Conservation (phyloP, 2,888 invertebrate genomes). For the Catocala fraxini region DNA sequence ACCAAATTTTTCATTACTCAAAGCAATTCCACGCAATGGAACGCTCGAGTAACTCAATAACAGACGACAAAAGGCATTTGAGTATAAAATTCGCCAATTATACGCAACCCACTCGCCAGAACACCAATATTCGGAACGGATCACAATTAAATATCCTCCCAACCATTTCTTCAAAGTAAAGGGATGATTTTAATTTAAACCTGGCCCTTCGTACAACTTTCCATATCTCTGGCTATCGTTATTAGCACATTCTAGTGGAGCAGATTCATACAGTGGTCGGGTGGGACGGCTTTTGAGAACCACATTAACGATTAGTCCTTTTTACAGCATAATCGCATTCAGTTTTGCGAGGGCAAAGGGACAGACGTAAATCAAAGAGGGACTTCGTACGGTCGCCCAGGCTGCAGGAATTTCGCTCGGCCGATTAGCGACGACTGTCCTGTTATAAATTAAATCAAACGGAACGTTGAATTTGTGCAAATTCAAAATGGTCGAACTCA, state of each 20-base stretch:
- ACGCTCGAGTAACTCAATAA: conserved; percentile 70
- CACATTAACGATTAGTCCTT: conserved; percentile 65
- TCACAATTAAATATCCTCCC: conserved; percentile 78
- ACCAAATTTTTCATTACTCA: conserved; percentile 63
- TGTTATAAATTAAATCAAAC: conserved; percentile 59
- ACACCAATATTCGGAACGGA: conserved; percentile 70
- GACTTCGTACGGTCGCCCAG: conserved; percentile 47
- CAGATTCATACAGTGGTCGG: conserved; percentile 43
- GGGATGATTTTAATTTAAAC: conserved; percentile 81
- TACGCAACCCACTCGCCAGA: conserved; percentile 68
- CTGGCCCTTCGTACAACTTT: conserved; percentile 58
- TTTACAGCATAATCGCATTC: conserved; percentile 60
- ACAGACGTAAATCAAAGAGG: conserved; percentile 59
- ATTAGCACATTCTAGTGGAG: conserved; percentile 51
- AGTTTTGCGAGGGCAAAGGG: conserved; percentile 55
- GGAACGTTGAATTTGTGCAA: conserved; percentile 35
- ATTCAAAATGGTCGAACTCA: conserved; percentile 2
- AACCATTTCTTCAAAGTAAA: conserved; percentile 74
- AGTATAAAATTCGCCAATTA: conserved; percentile 79
- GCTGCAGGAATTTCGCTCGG: conserved; percentile 57
- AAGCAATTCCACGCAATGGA: conserved; percentile 61
- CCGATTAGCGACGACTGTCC: conserved; percentile 46
- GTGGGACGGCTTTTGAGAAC: conserved; percentile 58
- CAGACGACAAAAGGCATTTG: conserved; percentile 75
- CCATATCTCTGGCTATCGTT: conserved; percentile 51